A percentile compares a stretch with the other conserved stretches of the same genome.
Evolutionary conservation across 2,888 invertebrate species (phyloP).

Genomic region (Cantharis flavilabris): DNA sequence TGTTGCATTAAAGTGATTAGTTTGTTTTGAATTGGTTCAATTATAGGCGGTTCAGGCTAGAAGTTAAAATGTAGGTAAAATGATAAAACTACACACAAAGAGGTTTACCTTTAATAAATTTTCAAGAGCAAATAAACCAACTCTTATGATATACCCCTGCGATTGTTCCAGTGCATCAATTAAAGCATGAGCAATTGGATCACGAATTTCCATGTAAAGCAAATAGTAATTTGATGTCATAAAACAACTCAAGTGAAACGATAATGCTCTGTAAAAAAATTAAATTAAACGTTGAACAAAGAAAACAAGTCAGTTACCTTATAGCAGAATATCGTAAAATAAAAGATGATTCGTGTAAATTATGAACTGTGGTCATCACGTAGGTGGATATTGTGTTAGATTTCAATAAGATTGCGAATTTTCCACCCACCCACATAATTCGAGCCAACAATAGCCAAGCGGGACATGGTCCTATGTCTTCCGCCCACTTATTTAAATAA

Average conservation of each 20-base stretch:
- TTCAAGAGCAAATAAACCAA: conserved; percentile 11
- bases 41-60: conserved; percentile 8
- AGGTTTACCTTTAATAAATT: conserved; percentile 10
- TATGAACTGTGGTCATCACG: conserved; percentile 12
- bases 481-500: conserved; percentile 19
- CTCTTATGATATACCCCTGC: conserved; percentile 10
- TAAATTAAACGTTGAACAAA: not conserved
- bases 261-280: conserved; percentile 8
- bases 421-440: conserved; percentile 22
- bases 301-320: conserved; percentile 5
- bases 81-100: not conserved
- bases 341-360: conserved; percentile 12
- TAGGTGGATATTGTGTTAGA: conserved; percentile 7
- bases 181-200: conserved; percentile 13
- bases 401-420: conserved; percentile 7
- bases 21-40: conserved; percentile 8
- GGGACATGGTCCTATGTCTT: conserved; percentile 17
- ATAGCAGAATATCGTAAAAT: conserved; percentile 20
- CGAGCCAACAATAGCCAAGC: conserved; percentile 18
- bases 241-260: conserved; percentile 2
- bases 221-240: conserved; percentile 1
- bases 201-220: conserved; percentile 13
- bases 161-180: conserved; percentile 17
- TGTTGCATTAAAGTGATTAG: conserved; percentile 8
- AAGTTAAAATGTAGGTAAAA: not conserved